A percentile compares a stretch with the other conserved stretches of the same genome.
phyloP scores from a whole-genome alignment of 1,140 invertebrate genomes.

The Trichogramma pretiosum region DNA sequence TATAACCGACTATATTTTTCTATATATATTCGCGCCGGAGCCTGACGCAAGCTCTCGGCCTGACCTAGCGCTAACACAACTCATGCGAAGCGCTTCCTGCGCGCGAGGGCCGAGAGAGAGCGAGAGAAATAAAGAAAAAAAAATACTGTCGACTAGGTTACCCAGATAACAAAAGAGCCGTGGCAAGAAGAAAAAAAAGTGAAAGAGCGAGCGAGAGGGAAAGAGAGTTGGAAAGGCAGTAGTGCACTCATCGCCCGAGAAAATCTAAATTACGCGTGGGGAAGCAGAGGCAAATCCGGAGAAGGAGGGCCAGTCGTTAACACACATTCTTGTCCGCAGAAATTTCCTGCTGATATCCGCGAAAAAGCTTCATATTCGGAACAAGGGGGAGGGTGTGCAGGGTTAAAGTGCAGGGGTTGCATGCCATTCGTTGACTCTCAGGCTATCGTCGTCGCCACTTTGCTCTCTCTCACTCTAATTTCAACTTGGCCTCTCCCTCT shows the following conservation, averaged over 20 bases:
- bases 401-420: conserved; percentile 8
- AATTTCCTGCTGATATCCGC: conserved; percentile 9
- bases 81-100: no score
- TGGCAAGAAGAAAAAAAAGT: background rate
- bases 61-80: no score
- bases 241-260: background rate
- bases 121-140: no score
- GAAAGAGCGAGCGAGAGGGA: background rate
- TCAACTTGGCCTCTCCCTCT: no score
- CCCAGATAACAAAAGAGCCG: no score
- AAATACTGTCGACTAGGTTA: no score
- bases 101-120: no score
- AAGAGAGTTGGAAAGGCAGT: background rate
- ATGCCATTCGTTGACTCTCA: conserved; percentile 9
- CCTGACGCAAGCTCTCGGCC: no score
- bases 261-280: conserved; percentile 4
- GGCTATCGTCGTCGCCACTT: no score
- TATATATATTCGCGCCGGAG: no score
- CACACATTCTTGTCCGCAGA: conserved; percentile 7
- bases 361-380: conserved; percentile 12
- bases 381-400: conserved; percentile 6
- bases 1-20: no score
- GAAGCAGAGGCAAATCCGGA: background rate
- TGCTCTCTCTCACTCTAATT: conserved; percentile 1
- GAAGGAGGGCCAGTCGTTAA: no score